These are phyloP conservation scores for Phacellophora camtschatica DNA, from an alignment of 30 jellyfish, hydroid and myxozoan species.

Conservation along the genomic window DNA sequence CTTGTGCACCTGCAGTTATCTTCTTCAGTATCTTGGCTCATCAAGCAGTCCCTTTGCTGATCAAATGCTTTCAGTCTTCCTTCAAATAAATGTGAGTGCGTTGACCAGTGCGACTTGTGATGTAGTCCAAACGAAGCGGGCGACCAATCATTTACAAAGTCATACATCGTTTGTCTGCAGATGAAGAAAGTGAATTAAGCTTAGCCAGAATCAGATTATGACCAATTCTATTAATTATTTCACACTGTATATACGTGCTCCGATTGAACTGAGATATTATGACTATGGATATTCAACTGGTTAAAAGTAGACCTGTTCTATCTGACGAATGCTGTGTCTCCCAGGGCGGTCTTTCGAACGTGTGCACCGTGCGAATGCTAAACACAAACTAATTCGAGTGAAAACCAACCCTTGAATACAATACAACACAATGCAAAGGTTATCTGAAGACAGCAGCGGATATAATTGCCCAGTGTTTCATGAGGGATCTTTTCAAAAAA, in stretches of 20 bases:
- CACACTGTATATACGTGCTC: not conserved
- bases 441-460: conserved; percentile 57
- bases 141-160: conserved; percentile 78
- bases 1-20: conserved; percentile 76
- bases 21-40: conserved; percentile 33
- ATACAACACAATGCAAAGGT: not conserved
- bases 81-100: conserved; percentile 18
- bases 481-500: conserved; percentile 37
- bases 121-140: conserved; percentile 23
- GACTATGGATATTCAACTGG: too few species aligned
- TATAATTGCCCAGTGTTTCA: conserved; percentile 58
- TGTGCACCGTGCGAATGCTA: too few species aligned
- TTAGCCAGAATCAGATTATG: conserved; percentile 31
- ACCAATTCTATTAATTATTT: conserved; percentile 42
- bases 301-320: too few species aligned
- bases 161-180: conserved; percentile 79
- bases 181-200: conserved; percentile 13
- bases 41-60: conserved; percentile 29
- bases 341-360: too few species aligned
- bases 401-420: too few species aligned
- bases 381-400: too few species aligned
- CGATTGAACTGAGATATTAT: not conserved
- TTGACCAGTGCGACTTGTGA: conserved; percentile 16
- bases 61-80: conserved; percentile 3
- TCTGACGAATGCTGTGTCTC: too few species aligned